Base-by-base conservation (phyloP, 2,797 vertebrate genomes). In the Falco peregrinus region DNA sequence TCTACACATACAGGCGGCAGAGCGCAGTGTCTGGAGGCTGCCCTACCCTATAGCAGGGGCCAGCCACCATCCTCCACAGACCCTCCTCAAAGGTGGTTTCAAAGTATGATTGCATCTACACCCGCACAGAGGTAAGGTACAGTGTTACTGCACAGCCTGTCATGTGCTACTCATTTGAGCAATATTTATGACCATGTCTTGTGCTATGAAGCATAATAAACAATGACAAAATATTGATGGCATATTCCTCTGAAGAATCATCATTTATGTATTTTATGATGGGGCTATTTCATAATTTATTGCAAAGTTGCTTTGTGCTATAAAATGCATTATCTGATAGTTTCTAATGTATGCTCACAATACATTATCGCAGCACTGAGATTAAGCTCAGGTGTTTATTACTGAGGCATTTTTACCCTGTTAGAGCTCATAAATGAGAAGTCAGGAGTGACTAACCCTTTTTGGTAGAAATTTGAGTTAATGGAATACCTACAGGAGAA, bases 301-400 rank as follows among this genome's bases (percentile, higher is more conserved):
- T 84, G 43, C 35, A 31, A 93, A 67, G 64, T 29, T 94, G 25
- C 18, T 47, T 84, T 50, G 37, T 74, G 59, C 15, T 82, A 28
- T 56, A 84, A 87, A 86, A 85, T 68, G 48, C 51, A 64, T 85
- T 70, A 65, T 68, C 50, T 61, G 68, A 18, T 82, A 54, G 28
- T 81, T 95, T 74, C 12, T 74, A 68, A 83, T 24, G 31, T 76
- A 76, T n/a, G 51, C 63, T 73, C 63, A 60, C 43, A 77, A 63
- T 43, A n/a, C 3, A 3, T 82, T 77, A 73, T 33, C 1, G 7
- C 28, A 90, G 74, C 22, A 64, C 9, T 39, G 33, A 81, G 64
- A 64, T 94, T 87, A 92, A 93, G 75, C 48, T 54, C 70, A 75
- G 68, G 28, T 91, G 51, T 87, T 89, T 93, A 91, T 94, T 95